Evolutionary conservation across 2,888 invertebrate genomes (phyloP).

Genomic region (Dichetophora obliterata): DNA sequence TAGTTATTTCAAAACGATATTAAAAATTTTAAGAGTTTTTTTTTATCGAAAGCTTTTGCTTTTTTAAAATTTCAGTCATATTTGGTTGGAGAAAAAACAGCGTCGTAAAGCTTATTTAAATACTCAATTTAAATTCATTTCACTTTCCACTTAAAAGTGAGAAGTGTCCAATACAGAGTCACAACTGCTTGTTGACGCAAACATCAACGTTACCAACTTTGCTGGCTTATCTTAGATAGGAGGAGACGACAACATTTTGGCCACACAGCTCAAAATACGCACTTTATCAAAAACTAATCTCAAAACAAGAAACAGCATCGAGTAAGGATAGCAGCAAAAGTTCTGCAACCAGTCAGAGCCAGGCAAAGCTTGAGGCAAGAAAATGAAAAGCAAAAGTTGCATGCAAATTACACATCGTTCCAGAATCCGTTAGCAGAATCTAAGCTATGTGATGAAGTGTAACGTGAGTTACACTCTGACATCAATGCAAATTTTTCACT

Average conservation of each 20-base stretch:
- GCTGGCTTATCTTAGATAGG: neutral
- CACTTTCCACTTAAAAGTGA: neutral
- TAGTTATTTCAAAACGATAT: neutral
- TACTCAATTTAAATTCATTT: slow-evolving; percentile 6
- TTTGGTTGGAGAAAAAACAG: neutral
- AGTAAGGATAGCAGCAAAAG: neutral
- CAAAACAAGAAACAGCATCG: slow-evolving; percentile 32
- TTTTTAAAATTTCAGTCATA: neutral
- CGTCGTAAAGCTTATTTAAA: neutral
- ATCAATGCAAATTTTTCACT: slow-evolving; percentile 44
- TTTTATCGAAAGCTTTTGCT: neutral
- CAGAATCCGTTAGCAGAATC: neutral
- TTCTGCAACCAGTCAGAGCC: neutral
- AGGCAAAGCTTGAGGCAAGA: neutral
- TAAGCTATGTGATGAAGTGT: slow-evolving; percentile 37
- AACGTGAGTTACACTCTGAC: slow-evolving; percentile 17
- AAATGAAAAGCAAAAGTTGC: slow-evolving; percentile 30
- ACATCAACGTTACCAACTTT: neutral
- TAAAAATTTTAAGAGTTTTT: neutral
- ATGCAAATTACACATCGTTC: slow-evolving; percentile 33
- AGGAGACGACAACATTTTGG: neutral
- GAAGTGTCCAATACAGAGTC: neutral
- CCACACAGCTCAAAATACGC: slow-evolving; percentile 49
- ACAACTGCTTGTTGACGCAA: neutral
- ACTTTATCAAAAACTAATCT: slow-evolving; percentile 64